Conservation (phyloP, 2,888 invertebrate genomes). For the Troides oblongomaculatus region DNA sequence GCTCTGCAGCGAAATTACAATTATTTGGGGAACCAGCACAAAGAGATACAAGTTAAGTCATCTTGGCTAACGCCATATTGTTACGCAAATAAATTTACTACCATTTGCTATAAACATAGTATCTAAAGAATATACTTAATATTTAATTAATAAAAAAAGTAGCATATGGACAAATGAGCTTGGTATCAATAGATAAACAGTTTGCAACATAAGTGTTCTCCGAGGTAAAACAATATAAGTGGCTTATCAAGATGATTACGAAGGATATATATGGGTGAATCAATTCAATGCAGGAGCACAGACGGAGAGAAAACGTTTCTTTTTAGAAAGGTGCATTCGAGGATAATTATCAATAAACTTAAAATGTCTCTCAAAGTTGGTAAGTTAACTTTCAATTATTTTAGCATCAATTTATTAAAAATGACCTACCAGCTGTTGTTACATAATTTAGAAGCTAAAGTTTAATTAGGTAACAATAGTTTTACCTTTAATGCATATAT, state of each 20-base stretch:
- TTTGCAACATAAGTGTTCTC: neutral
- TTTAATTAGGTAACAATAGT: too few species aligned
- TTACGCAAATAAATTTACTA: too few species aligned
- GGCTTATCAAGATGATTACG: constrained; percentile 11
- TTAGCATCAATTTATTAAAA: too few species aligned
- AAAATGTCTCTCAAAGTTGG: constrained; percentile 21
- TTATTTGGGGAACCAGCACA: too few species aligned
- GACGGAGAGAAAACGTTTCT: neutral
- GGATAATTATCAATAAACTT: neutral
- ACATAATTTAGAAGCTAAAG: too few species aligned
- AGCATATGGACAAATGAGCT: neutral
- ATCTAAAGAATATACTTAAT: too few species aligned
- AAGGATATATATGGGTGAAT: constrained; percentile 10
- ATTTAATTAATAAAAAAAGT: neutral
- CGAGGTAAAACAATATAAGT: constrained; percentile 3
- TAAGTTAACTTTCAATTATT: constrained; percentile 12
- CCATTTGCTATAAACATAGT: too few species aligned
- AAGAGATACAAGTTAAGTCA: too few species aligned
- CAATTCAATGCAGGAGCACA: neutral
- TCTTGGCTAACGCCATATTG: too few species aligned
- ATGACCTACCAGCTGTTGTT: too few species aligned
- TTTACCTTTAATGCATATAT: too few species aligned
- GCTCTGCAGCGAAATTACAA: too few species aligned
- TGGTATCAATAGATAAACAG: neutral
- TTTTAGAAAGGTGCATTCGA: neutral